Conservation (phyloP, 2,888 invertebrate genomes). For the Drosophila greeni region DNA sequence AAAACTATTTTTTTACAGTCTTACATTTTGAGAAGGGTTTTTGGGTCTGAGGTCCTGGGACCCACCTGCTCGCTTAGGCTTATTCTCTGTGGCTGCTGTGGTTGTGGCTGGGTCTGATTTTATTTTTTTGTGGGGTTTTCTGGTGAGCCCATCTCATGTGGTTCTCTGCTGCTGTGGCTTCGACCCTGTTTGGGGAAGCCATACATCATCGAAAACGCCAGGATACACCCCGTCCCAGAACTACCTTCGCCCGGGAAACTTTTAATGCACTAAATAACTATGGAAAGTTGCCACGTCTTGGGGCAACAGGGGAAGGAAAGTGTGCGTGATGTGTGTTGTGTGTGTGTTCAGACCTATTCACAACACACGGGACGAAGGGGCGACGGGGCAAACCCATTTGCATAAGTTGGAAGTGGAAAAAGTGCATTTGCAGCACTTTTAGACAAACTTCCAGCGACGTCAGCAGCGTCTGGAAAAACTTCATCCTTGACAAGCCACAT, state of each 20-base stretch:
- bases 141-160: conserved; percentile 2
- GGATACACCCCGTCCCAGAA: background rate
- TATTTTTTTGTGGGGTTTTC: background rate
- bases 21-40: conserved; percentile 4
- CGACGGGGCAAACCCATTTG: conserved; percentile 2
- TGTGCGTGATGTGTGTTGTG: background rate
- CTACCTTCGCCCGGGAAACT: conserved; percentile 37
- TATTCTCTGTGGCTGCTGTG: conserved; percentile 14
- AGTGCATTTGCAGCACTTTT: conserved; percentile 36
- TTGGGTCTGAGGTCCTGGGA: background rate
- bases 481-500: conserved; percentile 20
- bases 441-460: conserved; percentile 28
- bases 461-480: conserved; percentile 29
- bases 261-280: conserved; percentile 66
- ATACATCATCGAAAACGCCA: conserved; percentile 6
- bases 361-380: background rate
- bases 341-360: background rate
- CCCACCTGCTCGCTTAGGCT: conserved; percentile 18
- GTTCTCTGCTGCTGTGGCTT: background rate
- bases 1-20: background rate
- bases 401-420: conserved; percentile 18
- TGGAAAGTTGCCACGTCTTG: conserved; percentile 49
- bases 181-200: background rate
- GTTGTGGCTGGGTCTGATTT: background rate
- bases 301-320: background rate